Evolutionary conservation across 2,888 invertebrate genomes (phyloP), one percentile per base, ranked within the genome.

Genomic region (Gisinianus flammeolus): DNA sequence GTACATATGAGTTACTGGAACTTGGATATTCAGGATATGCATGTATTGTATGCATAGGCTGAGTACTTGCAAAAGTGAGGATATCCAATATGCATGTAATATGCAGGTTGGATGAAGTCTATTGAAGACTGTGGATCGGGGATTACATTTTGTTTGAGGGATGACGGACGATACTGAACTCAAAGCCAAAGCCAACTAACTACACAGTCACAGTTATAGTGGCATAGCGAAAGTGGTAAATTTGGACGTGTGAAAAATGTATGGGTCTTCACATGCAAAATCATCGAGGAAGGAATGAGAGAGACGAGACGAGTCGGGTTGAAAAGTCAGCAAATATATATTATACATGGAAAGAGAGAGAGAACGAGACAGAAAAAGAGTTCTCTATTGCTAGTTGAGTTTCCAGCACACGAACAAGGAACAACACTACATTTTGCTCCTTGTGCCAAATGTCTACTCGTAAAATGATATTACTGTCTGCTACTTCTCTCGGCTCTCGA

Each of bases 161-260:
- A 6, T 56, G 56, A 56, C 10, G 8, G 62, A 24, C 24, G 4
- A 24, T 26, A 22, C 62, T 10, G 22, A 24, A 19, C 62, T 4
- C 62, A 62, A 10, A 3, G 24, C 22, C 62, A 62, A 22, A 62
- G 62, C 3, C 26, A 24, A 12, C 6, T 35, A 35, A 35, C 35
- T 24, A 26, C 3, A 62, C 6, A 24, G 2, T 3, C 12, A 24
- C 6, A 62, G 26, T 24, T 24, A 12, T 10, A 66, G 66, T n/a
- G 31, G 22, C 68, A 30, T 19, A 68, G 35, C 35, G 68, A 68
- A 33, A 68, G 33, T 68, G 68, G 66, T 66, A 26, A 31, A 22
- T 62, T n/a, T 62, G 22, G 62, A 62, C 62, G 62, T 30, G 68
- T 68, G 35, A 68, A 35, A 68, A 68, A 68, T 68, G 31, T 31